These are phyloP conservation scores for Nothobranchius furzeri DNA, from an alignment of 2,113 vertebrate species.

Conservation along the genomic window DNA sequence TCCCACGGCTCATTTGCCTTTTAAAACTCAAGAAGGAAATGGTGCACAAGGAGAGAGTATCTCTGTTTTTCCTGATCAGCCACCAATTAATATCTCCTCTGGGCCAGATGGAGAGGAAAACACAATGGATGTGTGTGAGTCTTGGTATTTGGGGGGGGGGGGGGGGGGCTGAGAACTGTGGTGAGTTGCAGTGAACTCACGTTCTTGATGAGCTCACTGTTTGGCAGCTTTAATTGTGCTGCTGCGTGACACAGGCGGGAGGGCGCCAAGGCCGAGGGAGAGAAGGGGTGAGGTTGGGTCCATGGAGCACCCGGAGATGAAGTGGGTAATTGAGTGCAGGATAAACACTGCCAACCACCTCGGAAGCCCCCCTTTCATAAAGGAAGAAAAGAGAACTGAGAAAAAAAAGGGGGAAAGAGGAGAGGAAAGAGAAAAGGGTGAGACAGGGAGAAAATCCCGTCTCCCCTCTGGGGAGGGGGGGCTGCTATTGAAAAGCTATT, in stretches of 20 bases:
- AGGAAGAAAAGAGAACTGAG: conserved; percentile 60
- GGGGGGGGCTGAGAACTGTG: conserved; percentile 6
- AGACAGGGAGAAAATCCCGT: conserved; percentile 74
- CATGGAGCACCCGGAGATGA: conserved; percentile 68
- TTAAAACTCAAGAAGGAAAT: conserved; percentile 35
- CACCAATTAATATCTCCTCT: conserved; percentile 31
- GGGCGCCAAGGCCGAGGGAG: conserved; percentile 31
- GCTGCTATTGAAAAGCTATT: conserved; percentile 86
- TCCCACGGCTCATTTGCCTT: conserved; percentile 39
- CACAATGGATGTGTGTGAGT: neutral
- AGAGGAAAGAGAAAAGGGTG: conserved; percentile 45
- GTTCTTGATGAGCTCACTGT: conserved; percentile 64
- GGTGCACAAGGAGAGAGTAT: conserved; percentile 25
- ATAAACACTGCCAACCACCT: conserved; percentile 80
- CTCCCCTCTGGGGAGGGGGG: conserved; percentile 74
- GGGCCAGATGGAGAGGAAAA: conserved; percentile 27
- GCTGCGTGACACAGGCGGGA: conserved; percentile 43
- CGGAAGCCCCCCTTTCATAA: conserved; percentile 63
- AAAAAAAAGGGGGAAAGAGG: conserved; percentile 32
- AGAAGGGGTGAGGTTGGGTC: conserved; percentile 50
- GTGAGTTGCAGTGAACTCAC: conserved; percentile 18
- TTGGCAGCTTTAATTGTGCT: conserved; percentile 63
- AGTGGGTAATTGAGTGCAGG: conserved; percentile 83
- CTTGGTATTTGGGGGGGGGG: conserved; percentile 12
- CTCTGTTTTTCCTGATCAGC: conserved; percentile 1